phyloP scores from a whole-genome alignment of 92 coral and sea anemone species.

The Porites cylindrica region DNA sequence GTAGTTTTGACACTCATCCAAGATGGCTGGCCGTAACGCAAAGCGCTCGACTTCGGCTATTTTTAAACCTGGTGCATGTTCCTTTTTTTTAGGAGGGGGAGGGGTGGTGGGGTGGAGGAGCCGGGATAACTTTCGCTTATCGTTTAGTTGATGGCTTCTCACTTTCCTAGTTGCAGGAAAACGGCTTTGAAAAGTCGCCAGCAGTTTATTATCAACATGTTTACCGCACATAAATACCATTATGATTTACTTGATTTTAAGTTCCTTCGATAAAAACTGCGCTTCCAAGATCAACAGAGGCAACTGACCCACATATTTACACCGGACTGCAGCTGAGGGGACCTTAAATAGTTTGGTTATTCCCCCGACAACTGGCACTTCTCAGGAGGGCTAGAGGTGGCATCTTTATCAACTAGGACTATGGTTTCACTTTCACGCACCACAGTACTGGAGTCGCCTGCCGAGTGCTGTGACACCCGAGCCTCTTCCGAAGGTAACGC shows the following conservation, averaged over 20 bases:
- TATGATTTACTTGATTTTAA: too few species aligned
- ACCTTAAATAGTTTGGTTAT: not conserved
- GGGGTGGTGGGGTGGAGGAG: too few species aligned
- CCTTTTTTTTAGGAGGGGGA: too few species aligned
- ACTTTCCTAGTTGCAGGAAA: too few species aligned
- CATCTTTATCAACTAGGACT: not conserved
- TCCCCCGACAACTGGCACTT: not conserved
- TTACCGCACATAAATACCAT: too few species aligned
- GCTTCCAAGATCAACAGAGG: not conserved
- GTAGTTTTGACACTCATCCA: too few species aligned
- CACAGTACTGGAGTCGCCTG: slow-evolving; percentile 1
- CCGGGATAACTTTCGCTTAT: too few species aligned
- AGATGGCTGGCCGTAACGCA: too few species aligned
- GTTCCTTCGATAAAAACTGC: not conserved
- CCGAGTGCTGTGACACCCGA: slow-evolving; percentile 17
- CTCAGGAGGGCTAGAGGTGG: not conserved
- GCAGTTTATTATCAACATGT: not conserved
- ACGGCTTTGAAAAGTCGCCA: not conserved
- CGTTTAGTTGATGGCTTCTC: too few species aligned
- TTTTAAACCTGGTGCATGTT: too few species aligned
- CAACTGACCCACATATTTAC: not conserved
- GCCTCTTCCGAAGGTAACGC: slow-evolving; percentile 12
- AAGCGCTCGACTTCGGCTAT: too few species aligned
- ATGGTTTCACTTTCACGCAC: not conserved
- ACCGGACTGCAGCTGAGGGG: not conserved